These are phyloP conservation scores for Melieria picta DNA, from an alignment of 2,888 invertebrate species.

Conservation along the genomic window DNA sequence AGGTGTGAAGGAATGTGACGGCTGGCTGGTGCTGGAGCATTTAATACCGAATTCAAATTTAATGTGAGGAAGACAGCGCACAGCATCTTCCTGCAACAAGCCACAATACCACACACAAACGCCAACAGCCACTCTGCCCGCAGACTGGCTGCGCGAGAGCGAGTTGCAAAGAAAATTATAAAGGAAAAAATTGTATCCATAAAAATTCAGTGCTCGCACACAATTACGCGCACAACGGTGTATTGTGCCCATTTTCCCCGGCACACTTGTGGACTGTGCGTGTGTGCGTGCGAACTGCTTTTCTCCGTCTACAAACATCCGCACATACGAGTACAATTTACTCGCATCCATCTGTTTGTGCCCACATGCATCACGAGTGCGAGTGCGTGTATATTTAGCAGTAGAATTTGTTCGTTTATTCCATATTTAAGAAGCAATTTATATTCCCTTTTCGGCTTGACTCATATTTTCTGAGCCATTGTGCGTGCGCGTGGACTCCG, in stretches of 20 bases:
- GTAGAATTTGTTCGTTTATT: slow-evolving; percentile 54
- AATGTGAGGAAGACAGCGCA: too few species aligned
- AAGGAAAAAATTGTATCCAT: neutral
- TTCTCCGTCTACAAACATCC: slow-evolving; percentile 10
- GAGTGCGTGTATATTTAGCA: slow-evolving; percentile 37
- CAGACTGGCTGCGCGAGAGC: too few species aligned
- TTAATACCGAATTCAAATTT: too few species aligned
- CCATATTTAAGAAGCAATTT: slow-evolving; percentile 65
- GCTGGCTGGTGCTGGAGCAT: too few species aligned
- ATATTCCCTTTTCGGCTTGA: slow-evolving; percentile 60
- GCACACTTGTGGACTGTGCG: neutral
- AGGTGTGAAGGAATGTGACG: too few species aligned
- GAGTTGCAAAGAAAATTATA: too few species aligned
- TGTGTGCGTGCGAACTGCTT: neutral
- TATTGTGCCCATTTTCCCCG: neutral
- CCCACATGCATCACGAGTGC: neutral
- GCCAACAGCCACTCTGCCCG: too few species aligned
- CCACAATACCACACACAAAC: too few species aligned
- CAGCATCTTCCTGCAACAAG: too few species aligned
- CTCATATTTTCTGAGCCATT: slow-evolving; percentile 24
- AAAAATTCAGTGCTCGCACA: neutral
- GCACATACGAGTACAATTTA: neutral
- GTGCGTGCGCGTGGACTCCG: neutral
- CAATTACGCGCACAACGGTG: slow-evolving; percentile 6
- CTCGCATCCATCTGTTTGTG: neutral